A percentile compares a stretch with the other conserved stretches of the same genome.
Conservation (phyloP, 2,888 invertebrate genomes). For the Dryobotodes eremita region DNA sequence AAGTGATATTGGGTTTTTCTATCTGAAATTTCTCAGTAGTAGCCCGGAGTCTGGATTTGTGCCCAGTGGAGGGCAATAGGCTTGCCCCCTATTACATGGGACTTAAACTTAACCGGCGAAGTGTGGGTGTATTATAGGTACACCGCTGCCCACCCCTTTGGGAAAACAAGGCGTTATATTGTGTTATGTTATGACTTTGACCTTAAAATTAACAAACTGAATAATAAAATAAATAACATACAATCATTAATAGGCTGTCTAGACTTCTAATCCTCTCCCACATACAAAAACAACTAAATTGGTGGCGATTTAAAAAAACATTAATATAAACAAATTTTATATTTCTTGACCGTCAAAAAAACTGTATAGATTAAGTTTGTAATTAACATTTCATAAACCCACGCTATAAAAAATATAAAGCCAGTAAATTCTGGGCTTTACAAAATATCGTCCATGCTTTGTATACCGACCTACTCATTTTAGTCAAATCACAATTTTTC, state of each 20-base stretch:
- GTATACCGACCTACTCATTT: constrained; percentile 20
- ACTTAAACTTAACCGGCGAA: neutral
- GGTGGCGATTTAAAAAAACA: neutral
- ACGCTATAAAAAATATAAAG: constrained; percentile 16
- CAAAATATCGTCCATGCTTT: constrained; percentile 37
- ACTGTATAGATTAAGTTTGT: neutral
- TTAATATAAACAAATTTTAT: neutral
- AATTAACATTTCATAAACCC: constrained; percentile 4
- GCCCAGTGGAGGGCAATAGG: neutral
- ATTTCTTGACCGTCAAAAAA: neutral
- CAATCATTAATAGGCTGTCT: neutral
- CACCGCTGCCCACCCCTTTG: neutral
- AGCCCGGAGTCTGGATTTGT: neutral
- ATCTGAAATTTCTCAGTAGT: neutral
- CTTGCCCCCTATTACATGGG: neutral
- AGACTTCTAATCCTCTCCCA: neutral
- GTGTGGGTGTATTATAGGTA: neutral
- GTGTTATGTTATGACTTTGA: neutral
- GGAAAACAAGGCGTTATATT: neutral
- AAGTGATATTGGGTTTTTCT: neutral
- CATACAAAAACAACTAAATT: neutral
- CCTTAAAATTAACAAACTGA: too few species aligned
- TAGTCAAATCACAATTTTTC: constrained; percentile 41
- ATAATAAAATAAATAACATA: neutral
- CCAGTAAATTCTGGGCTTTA: constrained; percentile 21